Conservation (phyloP, 2,797 vertebrate genomes). For the Aldrovandia affinis region DNA sequence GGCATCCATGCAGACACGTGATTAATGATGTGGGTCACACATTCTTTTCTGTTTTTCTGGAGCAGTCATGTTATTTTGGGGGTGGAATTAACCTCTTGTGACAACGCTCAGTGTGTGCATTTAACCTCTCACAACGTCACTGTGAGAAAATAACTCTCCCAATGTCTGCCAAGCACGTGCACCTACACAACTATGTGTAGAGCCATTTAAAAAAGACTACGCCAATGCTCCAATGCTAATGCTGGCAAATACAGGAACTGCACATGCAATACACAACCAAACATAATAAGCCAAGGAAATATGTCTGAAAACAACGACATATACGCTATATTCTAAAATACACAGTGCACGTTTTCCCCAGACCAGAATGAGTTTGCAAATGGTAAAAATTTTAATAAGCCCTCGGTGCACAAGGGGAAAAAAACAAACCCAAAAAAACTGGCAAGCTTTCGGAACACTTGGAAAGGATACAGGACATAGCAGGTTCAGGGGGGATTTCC, state of each 20-base stretch:
- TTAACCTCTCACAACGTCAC: background rate
- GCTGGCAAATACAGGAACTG: background rate
- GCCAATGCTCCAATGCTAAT: background rate
- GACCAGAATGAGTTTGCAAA: background rate
- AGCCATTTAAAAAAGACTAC: background rate
- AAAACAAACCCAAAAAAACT: too few species aligned
- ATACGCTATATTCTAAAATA: background rate
- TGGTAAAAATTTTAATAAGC: background rate
- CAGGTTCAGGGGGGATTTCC: slow-evolving; percentile 4
- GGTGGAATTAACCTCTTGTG: too few species aligned
- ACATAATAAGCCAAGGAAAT: background rate
- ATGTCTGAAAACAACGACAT: background rate
- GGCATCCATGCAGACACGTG: too few species aligned
- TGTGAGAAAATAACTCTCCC: background rate
- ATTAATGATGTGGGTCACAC: too few species aligned
- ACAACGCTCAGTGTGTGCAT: background rate
- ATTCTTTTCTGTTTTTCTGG: too few species aligned
- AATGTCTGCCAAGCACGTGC: background rate
- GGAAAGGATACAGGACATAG: background rate
- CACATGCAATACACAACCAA: background rate
- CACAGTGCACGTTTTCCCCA: background rate
- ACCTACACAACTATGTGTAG: background rate
- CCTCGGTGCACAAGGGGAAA: background rate
- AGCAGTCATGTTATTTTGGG: too few species aligned
- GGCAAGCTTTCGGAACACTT: slow-evolving; percentile 3